Base-by-base conservation (phyloP, 2,113 vertebrate genomes). In the Mixornis gularis region DNA sequence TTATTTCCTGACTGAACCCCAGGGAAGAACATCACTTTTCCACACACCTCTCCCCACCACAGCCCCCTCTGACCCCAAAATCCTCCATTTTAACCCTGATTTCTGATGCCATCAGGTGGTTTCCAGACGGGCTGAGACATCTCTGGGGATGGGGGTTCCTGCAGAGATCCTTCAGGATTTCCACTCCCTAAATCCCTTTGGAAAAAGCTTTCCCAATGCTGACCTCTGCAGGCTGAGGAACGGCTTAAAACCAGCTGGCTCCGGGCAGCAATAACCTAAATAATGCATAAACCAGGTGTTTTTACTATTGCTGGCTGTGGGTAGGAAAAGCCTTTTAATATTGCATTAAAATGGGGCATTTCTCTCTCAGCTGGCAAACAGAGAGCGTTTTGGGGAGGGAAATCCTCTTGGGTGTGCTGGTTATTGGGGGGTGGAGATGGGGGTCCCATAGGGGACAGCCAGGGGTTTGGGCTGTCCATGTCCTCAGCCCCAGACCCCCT, bases 181-280 rank as follows among this genome's bases (percentile, higher is more conserved):
- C n/a, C 17, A 12, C 14, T 38, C 30, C n/a, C 16, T 12, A 19
- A 51, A 59, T 44, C 32, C 52, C 43, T 63, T 38, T 15, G 25
- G 49, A 36, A 68, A 68, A 79, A 68, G 1, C 11, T 46, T 86
- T 53, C 41, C 64, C 85, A 68, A 5, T 48, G 65, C 43, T 89
- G 95, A 93, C 88, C 85, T 82, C 95, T 96, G 92, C 82, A 72
- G 94, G 92, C 53, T 24, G 29, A 80, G 62, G 32, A 7, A 0
- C 16, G 1, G 44, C 21, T 4, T 1, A 1, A 44, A 68, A 6
- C 12, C 85, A 22, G 52, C 12, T 21, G 90, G 10, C 55, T 73
- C 25, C 0, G 2, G 29, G 34, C 91, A 83, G 59, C 19, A 10
- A 25, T 4, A 3, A 15, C 25, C 27, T 90, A 27, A 91, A 89